Evolutionary conservation across 2,797 vertebrate species (phyloP).

Genomic region (Silurus aristotelis): DNA sequence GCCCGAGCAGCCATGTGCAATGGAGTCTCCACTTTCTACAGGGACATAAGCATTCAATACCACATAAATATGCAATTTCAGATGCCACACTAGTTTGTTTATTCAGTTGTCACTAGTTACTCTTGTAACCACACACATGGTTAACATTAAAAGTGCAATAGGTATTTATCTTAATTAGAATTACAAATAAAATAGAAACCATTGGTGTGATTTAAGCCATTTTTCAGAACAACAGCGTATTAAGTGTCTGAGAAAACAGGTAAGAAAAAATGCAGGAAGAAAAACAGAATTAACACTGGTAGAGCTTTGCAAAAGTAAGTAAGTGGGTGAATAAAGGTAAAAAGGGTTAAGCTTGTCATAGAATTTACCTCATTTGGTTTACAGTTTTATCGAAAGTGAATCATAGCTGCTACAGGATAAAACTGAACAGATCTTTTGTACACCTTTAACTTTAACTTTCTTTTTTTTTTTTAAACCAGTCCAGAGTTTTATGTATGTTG

Average conservation of each 20-base stretch:
- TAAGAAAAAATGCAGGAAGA: not conserved
- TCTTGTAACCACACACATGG: not conserved
- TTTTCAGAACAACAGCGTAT: not conserved
- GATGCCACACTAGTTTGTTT: not conserved
- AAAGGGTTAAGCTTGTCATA: too few relatives aligned
- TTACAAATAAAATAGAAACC: not conserved
- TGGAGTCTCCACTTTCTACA: conserved; percentile 92
- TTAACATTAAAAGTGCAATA: not conserved
- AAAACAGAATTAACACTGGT: not conserved
- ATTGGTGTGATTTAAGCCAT: not conserved
- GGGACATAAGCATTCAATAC: conserved; percentile 25
- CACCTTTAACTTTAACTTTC: not conserved
- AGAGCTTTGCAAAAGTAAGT: not conserved
- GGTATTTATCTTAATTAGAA: not conserved
- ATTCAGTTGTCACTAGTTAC: not conserved
- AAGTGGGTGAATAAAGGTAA: not conserved
- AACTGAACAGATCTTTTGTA: not conserved
- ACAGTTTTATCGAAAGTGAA: not conserved
- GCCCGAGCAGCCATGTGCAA: conserved; percentile 95
- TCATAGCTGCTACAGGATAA: not conserved
- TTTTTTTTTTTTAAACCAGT: not conserved
- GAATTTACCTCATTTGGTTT: not conserved
- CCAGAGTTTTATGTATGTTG: not conserved
- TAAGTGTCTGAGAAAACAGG: not conserved
- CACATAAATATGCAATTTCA: not conserved